These are phyloP conservation scores for Cyprinella venusta DNA, from an alignment of 2,797 vertebrate species.

Conservation along the genomic window DNA sequence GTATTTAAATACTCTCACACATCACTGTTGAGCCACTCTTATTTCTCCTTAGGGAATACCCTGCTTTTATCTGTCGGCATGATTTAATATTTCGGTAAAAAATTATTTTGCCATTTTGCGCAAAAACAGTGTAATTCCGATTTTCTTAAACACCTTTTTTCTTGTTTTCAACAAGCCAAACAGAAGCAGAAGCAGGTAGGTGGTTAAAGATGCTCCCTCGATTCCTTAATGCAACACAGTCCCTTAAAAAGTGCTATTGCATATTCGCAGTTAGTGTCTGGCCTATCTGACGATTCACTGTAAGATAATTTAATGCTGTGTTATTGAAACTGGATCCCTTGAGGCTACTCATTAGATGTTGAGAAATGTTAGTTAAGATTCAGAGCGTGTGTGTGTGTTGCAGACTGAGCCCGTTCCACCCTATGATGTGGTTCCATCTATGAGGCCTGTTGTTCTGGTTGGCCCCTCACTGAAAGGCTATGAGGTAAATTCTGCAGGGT, in stretches of 20 bases:
- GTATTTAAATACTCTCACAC: slow-evolving; percentile 36
- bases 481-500: slow-evolving; percentile 77
- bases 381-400: slow-evolving; percentile 46
- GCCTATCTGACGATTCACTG: background rate
- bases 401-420: slow-evolving; percentile 92
- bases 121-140: background rate
- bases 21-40: background rate
- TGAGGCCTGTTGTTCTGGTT: slow-evolving; percentile 95
- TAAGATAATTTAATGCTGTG: slow-evolving; percentile 8
- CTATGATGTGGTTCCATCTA: slow-evolving; percentile 95
- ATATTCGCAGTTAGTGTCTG: slow-evolving; percentile 26
- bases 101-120: background rate
- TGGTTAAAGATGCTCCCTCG: slow-evolving; percentile 52
- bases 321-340: slow-evolving; percentile 10
- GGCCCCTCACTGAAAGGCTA: slow-evolving; percentile 97
- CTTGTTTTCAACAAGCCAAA: slow-evolving; percentile 89
- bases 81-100: background rate
- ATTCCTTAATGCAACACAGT: slow-evolving; percentile 30
- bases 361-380: slow-evolving; percentile 37
- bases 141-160: slow-evolving; percentile 73
- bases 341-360: slow-evolving; percentile 29
- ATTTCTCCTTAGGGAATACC: background rate
- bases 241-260: slow-evolving; percentile 6
- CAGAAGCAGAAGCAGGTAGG: slow-evolving; percentile 99
- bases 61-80: background rate